These are phyloP conservation scores for Crotalus viridis DNA, from an alignment of 2,113 vertebrate species.

Conservation along the genomic window DNA sequence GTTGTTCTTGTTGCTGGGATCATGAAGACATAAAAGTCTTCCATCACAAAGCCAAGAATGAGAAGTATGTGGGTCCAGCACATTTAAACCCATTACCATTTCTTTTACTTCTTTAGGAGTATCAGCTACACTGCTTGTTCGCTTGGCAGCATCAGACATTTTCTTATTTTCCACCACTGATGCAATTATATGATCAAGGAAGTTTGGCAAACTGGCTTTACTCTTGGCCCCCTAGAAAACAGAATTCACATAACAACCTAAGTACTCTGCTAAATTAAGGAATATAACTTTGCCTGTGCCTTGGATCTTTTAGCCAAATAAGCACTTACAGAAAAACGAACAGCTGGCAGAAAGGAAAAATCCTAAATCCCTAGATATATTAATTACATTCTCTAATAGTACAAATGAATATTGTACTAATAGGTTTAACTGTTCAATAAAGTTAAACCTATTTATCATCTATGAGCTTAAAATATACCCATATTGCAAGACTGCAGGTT, in stretches of 20 bases:
- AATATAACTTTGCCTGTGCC: not conserved
- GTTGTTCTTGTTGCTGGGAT: slow-evolving; percentile 96
- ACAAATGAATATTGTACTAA: not conserved
- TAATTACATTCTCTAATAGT: not conserved
- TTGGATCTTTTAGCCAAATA: not conserved
- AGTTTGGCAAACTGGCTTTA: slow-evolving; percentile 93
- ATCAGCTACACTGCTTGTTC: slow-evolving; percentile 76
- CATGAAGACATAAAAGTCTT: slow-evolving; percentile 94
- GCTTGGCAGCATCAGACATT: slow-evolving; percentile 82
- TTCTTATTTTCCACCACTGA: slow-evolving; percentile 99
- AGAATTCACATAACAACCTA: slow-evolving; percentile 42
- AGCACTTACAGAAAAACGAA: not conserved
- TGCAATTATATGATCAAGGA: slow-evolving; percentile 97
- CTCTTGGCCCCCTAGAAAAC: slow-evolving; percentile 83
- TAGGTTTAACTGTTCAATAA: not conserved
- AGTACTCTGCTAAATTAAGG: slow-evolving; percentile 10
- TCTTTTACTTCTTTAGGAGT: slow-evolving; percentile 84
- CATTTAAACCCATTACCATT: slow-evolving; percentile 93
- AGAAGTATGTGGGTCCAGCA: slow-evolving; percentile 94
- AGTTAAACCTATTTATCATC: not conserved
- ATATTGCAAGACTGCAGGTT: not conserved
- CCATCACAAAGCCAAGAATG: slow-evolving; percentile 98
- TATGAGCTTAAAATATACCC: not conserved
- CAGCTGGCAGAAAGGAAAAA: not conserved
- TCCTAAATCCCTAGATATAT: not conserved